A percentile compares a stretch with the other conserved stretches of the same genome.
Conservation (phyloP, 1,140 invertebrate species). For the Meloidogyne exigua region DNA sequence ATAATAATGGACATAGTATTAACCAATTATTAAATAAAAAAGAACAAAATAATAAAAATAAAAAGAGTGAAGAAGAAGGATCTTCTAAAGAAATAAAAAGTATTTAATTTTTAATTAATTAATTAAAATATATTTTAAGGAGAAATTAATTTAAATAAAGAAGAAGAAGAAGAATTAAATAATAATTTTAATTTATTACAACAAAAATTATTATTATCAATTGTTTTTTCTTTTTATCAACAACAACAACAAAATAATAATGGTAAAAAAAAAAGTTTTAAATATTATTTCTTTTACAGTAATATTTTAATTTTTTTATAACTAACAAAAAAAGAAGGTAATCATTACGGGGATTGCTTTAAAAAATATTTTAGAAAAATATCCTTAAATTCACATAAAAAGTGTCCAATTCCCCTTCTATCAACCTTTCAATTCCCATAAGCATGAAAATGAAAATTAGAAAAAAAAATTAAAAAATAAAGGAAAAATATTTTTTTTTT, state of each 20-base stretch:
- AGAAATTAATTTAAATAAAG: background rate
- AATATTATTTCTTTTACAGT: background rate
- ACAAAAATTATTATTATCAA: background rate
- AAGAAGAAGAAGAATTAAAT: background rate
- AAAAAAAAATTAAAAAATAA: background rate
- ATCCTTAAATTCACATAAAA: background rate
- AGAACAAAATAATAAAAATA: background rate
- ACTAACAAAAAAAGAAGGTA: background rate
- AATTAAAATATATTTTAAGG: background rate
- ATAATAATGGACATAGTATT: slow-evolving; percentile 5
- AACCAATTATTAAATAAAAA: background rate
- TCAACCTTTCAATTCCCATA: background rate
- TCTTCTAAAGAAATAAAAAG: background rate
- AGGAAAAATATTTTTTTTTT: background rate
- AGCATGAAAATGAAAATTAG: background rate
- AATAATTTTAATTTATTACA: background rate
- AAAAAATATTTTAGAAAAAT: background rate
- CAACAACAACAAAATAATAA: background rate
- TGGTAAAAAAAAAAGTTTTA: background rate
- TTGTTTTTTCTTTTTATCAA: background rate
- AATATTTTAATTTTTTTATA: no score
- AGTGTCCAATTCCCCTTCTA: background rate
- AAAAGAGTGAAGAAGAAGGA: background rate
- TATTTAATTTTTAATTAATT: background rate
- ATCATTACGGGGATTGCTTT: background rate